Evolutionary conservation across 1,140 invertebrate genomes (phyloP), one percentile per base, ranked within the genome.

Genomic region (Aphaenogaster floridana): DNA sequence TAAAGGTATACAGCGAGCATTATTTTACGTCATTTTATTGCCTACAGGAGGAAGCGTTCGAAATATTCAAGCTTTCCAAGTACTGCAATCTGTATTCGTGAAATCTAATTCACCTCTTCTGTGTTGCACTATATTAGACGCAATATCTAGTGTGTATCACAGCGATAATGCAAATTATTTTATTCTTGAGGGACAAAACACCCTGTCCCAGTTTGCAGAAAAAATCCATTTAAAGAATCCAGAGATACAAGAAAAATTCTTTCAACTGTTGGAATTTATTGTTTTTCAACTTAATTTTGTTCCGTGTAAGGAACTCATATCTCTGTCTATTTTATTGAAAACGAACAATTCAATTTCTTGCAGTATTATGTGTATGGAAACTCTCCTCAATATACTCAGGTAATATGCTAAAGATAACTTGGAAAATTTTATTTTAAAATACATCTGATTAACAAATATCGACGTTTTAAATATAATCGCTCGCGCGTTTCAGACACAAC

Each of bases 101-200:
- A 99, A 98, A 94, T 98, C 98, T 0, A 97, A 96, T 91, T 98
- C 98, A 3, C 96, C 97, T 42, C 96, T 97, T 28, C 95, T 99
- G 28, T 99, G 98, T 93, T 98, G 97, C 92, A 98, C 98, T 0
- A 98, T 99, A 88, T 96, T 99, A 71, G 99, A 99, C 94, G 98
- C 98, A 2, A 99, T 99, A 93, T 99, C 98, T 15, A 98, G 98
- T 89, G 98, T 99, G 15, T 99, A 99, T 95, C 98, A 99, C 94
- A 98, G 99, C 34, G 99, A 99, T 95, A 98, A 98, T 94, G 98
- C 99, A 21, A 99, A 99, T 95, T 99, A 99, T 95, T 99, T 99
- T 94, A 99, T 99, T 92, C 96, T 99, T 0, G 99, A 99, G 95
- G 97, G 98, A 90, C 98, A 99, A 95, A 98, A 99, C 93, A 99